Evolutionary conservation across 2,797 vertebrate species (phyloP), one percentile per base, ranked within the genome.

Genomic region (Nyctalus aviator): DNA sequence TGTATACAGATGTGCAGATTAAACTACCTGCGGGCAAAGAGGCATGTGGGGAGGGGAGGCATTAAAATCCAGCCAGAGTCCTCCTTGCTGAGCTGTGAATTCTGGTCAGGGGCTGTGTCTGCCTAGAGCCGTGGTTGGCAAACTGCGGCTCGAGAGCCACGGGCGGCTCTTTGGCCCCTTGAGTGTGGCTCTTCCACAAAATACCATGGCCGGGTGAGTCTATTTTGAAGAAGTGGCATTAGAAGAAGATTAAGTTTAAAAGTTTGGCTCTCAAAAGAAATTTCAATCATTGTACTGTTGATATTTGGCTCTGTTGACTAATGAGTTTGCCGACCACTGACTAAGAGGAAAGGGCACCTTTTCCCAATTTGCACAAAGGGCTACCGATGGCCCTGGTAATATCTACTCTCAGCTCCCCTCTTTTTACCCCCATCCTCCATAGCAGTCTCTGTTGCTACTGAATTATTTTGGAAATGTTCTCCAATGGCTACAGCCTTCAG

Each of bases 381-480:
- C 66, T n/a, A 12, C n/a, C 18, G 8, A 23, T 55, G 30, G 2
- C 35, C 66, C 23, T 73, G 57, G 62, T 57, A 17, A 23, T 64
- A 79, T 32, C 71, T 71, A 25, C n/a, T 84, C 53, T 11, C 4
- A 41, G 37, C n/a, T 14, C 21, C 27, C 73, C 66, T 46, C 41
- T 53, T 17, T 44, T 53, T 5, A 37, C 41, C 18, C 25, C 32
- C 9, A 11, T 8, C 17, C 2, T 25, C 64, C 18, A 20, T 44
- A 59, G 32, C 57, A 85, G 41, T 32, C 27, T 41, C 27, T 32
- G 12, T 53, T 62, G 55, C 71, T 84, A 13, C 57, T 64, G 14
- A 85, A 41, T 55, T 95, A 69, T 90, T 77, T 77, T 94, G 37
- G 81, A 77, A 32, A 50, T 79, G 1, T 1, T 55, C 32, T 77